phyloP scores from a whole-genome alignment of 1,140 invertebrate genomes.

The Odontomachus brunneus region DNA sequence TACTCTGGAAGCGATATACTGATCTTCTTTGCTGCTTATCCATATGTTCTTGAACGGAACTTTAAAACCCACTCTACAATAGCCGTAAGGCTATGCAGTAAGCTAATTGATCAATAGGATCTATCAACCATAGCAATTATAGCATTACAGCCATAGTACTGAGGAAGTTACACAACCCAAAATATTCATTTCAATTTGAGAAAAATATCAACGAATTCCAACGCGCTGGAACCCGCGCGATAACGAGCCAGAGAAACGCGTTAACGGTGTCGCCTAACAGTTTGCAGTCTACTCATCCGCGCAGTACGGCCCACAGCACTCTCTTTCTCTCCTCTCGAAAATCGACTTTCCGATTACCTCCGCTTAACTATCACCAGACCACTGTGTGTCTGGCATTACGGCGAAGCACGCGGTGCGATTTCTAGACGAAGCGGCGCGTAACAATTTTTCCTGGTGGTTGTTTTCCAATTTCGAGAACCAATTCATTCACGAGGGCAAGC shows the following conservation, averaged over 20 bases:
- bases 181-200: no score
- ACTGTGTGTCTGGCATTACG: constrained; percentile 16
- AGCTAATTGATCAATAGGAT: no score
- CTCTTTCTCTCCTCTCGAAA: constrained; percentile 9
- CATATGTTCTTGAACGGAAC: no score
- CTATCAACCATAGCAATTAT: no score
- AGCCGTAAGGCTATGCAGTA: no score
- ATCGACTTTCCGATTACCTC: constrained; percentile 20
- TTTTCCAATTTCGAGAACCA: constrained; percentile 68
- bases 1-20: no score
- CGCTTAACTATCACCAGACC: constrained; percentile 7
- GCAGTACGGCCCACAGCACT: background rate
- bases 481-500: constrained; percentile 54
- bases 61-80: no score
- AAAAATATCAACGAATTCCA: background rate
- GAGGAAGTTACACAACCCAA: no score
- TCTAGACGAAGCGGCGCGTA: constrained; percentile 21
- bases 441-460: constrained; percentile 59
- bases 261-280: background rate
- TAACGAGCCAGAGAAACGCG: background rate
- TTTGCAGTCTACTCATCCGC: background rate
- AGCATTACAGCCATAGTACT: no score
- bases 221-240: background rate
- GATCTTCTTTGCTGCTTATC: no score
- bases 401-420: background rate